Conservation (phyloP, 2,113 vertebrate species). For the Lonchura striata region DNA sequence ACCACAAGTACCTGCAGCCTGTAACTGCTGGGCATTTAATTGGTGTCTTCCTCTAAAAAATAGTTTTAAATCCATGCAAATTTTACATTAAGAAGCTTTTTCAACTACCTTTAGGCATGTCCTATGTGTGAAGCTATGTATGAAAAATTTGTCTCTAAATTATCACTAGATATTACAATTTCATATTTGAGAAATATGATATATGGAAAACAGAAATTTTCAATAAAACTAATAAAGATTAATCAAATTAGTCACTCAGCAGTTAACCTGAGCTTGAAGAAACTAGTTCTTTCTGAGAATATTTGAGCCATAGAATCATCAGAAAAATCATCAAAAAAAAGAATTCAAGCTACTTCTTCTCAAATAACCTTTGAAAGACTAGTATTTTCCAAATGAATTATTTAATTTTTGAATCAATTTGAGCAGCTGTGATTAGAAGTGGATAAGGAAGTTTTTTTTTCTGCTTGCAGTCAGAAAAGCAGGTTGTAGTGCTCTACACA, state of each 20-base stretch:
- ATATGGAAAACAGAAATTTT: background rate
- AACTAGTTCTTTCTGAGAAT: background rate
- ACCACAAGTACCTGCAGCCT: background rate
- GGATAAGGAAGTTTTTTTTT: slow-evolving; percentile 9
- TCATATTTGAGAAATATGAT: background rate
- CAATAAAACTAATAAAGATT: background rate
- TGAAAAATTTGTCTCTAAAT: slow-evolving; percentile 11
- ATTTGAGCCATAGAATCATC: background rate
- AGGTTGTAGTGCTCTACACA: background rate
- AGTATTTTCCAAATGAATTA: background rate
- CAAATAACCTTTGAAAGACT: background rate
- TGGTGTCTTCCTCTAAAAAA: background rate
- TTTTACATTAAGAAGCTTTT: background rate
- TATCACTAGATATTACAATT: background rate
- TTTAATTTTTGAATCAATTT: background rate
- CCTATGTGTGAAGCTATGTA: background rate
- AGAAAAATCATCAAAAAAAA: background rate
- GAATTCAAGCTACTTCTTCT: background rate
- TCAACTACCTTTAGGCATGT: background rate
- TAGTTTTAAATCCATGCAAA: background rate
- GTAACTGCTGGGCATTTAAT: background rate
- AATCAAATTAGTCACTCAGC: background rate
- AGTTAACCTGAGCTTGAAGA: background rate
- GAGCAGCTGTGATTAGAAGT: slow-evolving; percentile 36
- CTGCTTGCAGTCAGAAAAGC: background rate